Base-by-base conservation (phyloP, 2,888 invertebrate genomes). In the Agrilus mali region DNA sequence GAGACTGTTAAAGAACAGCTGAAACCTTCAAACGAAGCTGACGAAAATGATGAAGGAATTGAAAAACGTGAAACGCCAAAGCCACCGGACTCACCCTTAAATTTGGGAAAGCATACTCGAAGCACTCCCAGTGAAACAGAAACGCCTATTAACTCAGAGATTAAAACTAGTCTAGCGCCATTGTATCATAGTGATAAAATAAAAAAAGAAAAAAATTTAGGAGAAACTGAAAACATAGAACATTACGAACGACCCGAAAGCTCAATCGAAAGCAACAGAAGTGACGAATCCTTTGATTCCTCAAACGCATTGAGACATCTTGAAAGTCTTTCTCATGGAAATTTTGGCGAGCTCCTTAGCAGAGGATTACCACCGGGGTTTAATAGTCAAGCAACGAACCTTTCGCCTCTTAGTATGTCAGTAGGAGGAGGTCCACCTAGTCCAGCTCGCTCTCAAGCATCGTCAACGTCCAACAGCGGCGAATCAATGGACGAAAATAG, bases 261-360 rank as follows among this genome's bases (percentile, higher is more conserved):
- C 64, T 72, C 73, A 50, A 66, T 71, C 50, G 72, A 69, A 59
- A 72, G 72, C 59, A 70, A 70, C 57, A 71, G 70, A 63, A 72
- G 71, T 60, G 75, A 75, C 55, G 74, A 74, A 61, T 74, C 74
- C 49, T 70, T 72, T 63, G 76, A 78, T 54, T 70, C 78, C 1
- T 75, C 78, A 56, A 82, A 82, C 64, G 81, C 86, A 40, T 69
- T 87, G 50, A 75, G 84, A 57, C 79, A 83, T 59, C 70, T 87
- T 56, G 86, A 87, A 70, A 82, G 80, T 64, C 71, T 87, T 57
- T 86, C 86, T 38, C 82, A 83, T 63, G 85, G 84, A 42, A 79
- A 81, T 60, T 82, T 84, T 58, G 80, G 78, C 42, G 77, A 69
- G 47, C 54, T 68, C 40, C 66, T 67, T 65, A 59, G 65, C 5